Evolutionary conservation across 2,888 invertebrate species (phyloP).

Genomic region (Cryptocephalus primarius): DNA sequence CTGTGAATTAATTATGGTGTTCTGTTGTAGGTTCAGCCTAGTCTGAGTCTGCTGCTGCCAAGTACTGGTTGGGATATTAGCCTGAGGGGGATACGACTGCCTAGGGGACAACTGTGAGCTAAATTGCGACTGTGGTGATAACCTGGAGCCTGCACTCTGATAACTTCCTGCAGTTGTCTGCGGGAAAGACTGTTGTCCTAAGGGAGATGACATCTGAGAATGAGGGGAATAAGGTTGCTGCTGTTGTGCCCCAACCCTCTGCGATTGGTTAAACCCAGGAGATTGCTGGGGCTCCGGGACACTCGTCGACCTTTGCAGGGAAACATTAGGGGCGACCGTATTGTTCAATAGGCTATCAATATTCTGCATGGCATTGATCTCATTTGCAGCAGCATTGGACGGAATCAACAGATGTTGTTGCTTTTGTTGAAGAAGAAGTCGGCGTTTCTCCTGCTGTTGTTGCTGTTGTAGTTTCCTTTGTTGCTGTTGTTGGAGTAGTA

Average conservation of each 20-base stretch:
- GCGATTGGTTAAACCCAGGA: constrained; percentile 33
- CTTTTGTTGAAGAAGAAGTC: constrained; percentile 63
- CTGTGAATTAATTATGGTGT: constrained; percentile 83
- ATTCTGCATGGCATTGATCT: constrained; percentile 47
- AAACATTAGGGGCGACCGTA: constrained; percentile 80
- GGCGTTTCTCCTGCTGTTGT: constrained; percentile 52
- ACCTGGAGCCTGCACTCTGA: constrained; percentile 37
- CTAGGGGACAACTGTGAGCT: constrained; percentile 47
- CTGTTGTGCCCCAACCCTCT: constrained; percentile 11
- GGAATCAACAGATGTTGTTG: constrained; percentile 73
- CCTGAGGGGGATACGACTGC: constrained; percentile 27
- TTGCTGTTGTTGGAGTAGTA: constrained; percentile 23
- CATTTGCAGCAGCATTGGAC: constrained; percentile 52
- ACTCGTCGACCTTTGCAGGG: constrained; percentile 59
- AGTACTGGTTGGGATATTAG: constrained; percentile 17
- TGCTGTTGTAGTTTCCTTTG: constrained; percentile 22
- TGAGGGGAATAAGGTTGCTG: constrained; percentile 38
- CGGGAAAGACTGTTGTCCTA: constrained; percentile 29
- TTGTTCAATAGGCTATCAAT: constrained; percentile 78
- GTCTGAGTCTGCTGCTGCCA: constrained; percentile 39
- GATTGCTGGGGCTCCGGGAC: constrained; percentile 50
- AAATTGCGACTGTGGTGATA: constrained; percentile 47
- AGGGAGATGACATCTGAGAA: constrained; percentile 37
- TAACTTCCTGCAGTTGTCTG: constrained; percentile 29
- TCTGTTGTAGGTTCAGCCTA: constrained; percentile 63